These are phyloP conservation scores for Typhlichthys eigenmanni DNA, from an alignment of 2,797 vertebrate species.

Conservation along the genomic window DNA sequence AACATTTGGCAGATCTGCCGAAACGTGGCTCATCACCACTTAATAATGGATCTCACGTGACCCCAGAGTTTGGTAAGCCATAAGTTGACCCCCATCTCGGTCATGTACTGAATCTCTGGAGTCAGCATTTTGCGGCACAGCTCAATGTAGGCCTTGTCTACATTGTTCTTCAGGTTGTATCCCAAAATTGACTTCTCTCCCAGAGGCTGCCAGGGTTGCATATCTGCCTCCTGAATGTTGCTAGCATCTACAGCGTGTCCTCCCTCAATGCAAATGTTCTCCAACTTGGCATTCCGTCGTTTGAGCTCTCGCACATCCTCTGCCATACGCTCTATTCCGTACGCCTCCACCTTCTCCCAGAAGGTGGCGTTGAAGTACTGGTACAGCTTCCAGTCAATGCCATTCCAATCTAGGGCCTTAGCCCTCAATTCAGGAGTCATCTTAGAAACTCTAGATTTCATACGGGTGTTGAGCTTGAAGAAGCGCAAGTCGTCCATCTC, in stretches of 20 bases:
- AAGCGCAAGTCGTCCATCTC: constrained; percentile 93
- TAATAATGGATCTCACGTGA: constrained; percentile 83
- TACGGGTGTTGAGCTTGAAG: constrained; percentile 94
- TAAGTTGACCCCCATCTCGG: constrained; percentile 90
- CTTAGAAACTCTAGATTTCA: constrained; percentile 84
- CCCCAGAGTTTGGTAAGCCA: constrained; percentile 96
- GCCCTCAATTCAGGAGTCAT: constrained; percentile 84
- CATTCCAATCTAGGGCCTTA: constrained; percentile 73
- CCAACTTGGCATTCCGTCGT: constrained; percentile 86
- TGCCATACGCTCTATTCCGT: constrained; percentile 85
- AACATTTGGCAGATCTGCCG: no score
- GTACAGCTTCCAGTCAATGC: constrained; percentile 88
- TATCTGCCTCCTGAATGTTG: constrained; percentile 88
- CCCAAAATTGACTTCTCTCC: constrained; percentile 94
- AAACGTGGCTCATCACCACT: constrained; percentile 76
- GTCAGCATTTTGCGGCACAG: constrained; percentile 95
- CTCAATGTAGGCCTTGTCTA: constrained; percentile 83
- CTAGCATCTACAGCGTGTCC: constrained; percentile 87
- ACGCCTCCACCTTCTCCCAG: constrained; percentile 88
- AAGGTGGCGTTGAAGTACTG: constrained; percentile 91
- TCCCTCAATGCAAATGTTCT: constrained; percentile 89
- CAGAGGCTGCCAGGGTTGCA: constrained; percentile 97
- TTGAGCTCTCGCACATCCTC: constrained; percentile 84
- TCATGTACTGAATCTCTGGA: constrained; percentile 94
- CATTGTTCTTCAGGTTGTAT: constrained; percentile 94